Percentiles rank a stretch among this genome's conserved stretches.
These are phyloP conservation scores for Hydrolagus affinis DNA, from an alignment of 2,113 vertebrate genomes.

Conservation along the genomic window DNA sequence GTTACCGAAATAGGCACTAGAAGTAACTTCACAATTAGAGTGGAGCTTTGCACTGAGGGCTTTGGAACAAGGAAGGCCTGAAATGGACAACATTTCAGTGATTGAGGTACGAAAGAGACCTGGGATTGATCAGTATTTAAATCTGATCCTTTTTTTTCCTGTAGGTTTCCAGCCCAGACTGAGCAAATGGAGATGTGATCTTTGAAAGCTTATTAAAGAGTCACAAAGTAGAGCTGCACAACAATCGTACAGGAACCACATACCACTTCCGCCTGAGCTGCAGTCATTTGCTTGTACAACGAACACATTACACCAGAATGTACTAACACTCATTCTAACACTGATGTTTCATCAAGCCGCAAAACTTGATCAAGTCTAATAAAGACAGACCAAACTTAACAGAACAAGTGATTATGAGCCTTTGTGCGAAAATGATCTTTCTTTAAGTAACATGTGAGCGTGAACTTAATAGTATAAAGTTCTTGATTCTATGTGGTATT, in stretches of 20 bases:
- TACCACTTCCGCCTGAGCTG: not conserved
- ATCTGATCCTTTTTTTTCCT: not conserved
- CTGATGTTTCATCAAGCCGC: not conserved
- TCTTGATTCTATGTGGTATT: too few relatives aligned
- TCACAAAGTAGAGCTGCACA: not conserved
- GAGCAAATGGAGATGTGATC: not conserved
- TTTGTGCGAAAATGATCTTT: not conserved
- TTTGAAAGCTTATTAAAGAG: not conserved
- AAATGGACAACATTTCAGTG: not conserved
- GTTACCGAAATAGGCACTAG: too few relatives aligned
- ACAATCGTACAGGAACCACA: not conserved
- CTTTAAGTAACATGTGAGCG: not conserved
- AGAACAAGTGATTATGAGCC: not conserved
- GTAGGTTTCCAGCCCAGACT: not conserved
- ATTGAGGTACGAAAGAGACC: not conserved
- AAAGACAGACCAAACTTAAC: not conserved
- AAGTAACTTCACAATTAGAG: not conserved
- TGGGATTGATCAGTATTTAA: too few relatives aligned
- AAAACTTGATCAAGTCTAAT: not conserved
- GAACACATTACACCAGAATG: not conserved
- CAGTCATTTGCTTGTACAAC: not conserved
- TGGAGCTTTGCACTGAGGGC: not conserved
- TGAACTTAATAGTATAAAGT: not conserved
- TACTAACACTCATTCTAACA: not conserved
- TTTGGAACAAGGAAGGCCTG: not conserved